phyloP scores from a whole-genome alignment of 2,888 invertebrate species.

The Dione juno region DNA sequence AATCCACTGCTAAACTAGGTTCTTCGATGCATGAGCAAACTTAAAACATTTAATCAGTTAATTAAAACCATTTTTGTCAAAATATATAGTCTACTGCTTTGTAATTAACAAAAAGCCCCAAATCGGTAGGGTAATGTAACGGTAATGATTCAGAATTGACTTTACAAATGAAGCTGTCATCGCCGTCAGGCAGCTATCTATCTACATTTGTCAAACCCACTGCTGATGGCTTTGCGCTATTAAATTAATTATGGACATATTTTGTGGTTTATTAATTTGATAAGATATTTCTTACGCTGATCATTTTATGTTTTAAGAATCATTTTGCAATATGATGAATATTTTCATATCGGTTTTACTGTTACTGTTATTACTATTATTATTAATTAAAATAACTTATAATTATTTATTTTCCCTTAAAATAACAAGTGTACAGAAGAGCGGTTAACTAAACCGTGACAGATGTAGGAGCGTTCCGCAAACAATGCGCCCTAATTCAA shows the following conservation, averaged over 20 bases:
- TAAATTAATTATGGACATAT: slow-evolving; percentile 57
- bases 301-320: neutral
- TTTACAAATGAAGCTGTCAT: slow-evolving; percentile 77
- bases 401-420: slow-evolving; percentile 26
- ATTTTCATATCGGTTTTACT: neutral
- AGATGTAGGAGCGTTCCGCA: slow-evolving; percentile 69
- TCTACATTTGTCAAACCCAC: slow-evolving; percentile 69
- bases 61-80: neutral
- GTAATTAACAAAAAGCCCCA: slow-evolving; percentile 24
- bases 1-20: too few species aligned
- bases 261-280: slow-evolving; percentile 19
- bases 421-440: slow-evolving; percentile 40
- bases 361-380: neutral
- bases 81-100: neutral
- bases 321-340: neutral
- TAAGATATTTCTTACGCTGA: neutral
- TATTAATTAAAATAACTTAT: neutral
- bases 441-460: slow-evolving; percentile 60
- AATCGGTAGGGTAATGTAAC: slow-evolving; percentile 18
- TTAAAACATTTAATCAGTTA: neutral
- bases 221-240: slow-evolving; percentile 60
- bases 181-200: slow-evolving; percentile 65
- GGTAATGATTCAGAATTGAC: slow-evolving; percentile 64
- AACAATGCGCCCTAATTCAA: slow-evolving; percentile 77
- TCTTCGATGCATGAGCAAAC: too few species aligned